Percentiles rank a stretch among this genome's conserved stretches.
phyloP scores from a whole-genome alignment of 2,113 vertebrate genomes.

The Silurus asotus region DNA sequence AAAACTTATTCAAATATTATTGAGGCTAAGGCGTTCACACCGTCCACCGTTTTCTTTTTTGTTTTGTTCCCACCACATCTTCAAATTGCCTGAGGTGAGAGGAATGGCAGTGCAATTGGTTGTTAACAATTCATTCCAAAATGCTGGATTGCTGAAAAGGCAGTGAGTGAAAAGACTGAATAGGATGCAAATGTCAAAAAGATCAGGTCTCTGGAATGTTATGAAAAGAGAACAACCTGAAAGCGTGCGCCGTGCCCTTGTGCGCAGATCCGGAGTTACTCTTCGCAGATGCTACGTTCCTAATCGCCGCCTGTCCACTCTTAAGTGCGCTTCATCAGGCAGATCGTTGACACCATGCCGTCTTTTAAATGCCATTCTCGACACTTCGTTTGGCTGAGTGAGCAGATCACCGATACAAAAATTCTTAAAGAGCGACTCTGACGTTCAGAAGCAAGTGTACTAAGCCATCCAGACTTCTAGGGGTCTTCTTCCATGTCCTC shows the following conservation, averaged over 20 bases:
- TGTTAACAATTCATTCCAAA: slow-evolving; percentile 28
- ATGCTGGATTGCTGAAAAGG: slow-evolving; percentile 17
- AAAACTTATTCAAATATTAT: slow-evolving; percentile 22
- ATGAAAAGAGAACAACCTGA: slow-evolving; percentile 30
- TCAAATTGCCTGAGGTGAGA: slow-evolving; percentile 29
- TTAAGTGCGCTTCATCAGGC: slow-evolving; percentile 12
- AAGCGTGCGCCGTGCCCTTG: not conserved
- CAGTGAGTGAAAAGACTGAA: slow-evolving; percentile 16
- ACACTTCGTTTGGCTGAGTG: not conserved
- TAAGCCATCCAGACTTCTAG: slow-evolving; percentile 62
- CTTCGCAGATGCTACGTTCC: slow-evolving; percentile 5
- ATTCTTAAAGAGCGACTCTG: not conserved
- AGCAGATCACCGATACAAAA: not conserved
- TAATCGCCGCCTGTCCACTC: not conserved
- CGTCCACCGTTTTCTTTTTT: slow-evolving; percentile 4
- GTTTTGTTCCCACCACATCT: slow-evolving; percentile 27
- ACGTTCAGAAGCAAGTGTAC: not conserved
- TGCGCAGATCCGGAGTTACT: slow-evolving; percentile 8
- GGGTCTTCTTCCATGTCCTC: slow-evolving; percentile 99
- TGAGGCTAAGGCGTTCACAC: slow-evolving; percentile 22
- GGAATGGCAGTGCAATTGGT: slow-evolving; percentile 40
- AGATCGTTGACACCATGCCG: not conserved
- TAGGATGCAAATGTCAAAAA: not conserved
- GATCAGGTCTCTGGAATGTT: slow-evolving; percentile 23
- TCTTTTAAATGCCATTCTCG: not conserved